Evolutionary conservation across 1,140 invertebrate species (phyloP).

Genomic region (Globodera ellingtonae): DNA sequence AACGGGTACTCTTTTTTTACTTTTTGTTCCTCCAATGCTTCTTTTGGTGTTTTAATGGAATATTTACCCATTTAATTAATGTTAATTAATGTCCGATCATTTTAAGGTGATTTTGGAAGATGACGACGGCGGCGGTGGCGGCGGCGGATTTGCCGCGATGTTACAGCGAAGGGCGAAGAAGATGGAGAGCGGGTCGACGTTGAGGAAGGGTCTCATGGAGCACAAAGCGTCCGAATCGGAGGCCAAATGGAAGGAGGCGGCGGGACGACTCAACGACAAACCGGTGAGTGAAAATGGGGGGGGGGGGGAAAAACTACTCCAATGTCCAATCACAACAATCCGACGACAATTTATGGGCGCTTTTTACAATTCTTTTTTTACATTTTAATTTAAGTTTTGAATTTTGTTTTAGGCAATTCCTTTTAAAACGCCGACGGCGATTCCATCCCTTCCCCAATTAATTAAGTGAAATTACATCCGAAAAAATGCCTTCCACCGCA

Average conservation of each 20-base stretch:
- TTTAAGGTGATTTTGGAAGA: constrained; percentile 37
- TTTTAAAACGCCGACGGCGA: too few relatives aligned
- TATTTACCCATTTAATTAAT: too few relatives aligned
- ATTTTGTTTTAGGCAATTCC: too few relatives aligned
- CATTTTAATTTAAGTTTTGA: not conserved
- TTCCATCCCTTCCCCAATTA: too few relatives aligned
- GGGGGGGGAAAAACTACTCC: constrained; percentile 67
- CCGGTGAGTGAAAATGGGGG: constrained; percentile 8
- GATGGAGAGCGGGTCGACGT: constrained; percentile 38
- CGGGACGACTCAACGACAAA: constrained; percentile 32
- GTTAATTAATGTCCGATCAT: constrained; percentile 7
- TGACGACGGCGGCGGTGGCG: constrained; percentile 57
- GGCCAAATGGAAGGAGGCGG: constrained; percentile 68
- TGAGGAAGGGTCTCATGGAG: constrained; percentile 70
- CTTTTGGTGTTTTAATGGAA: too few relatives aligned
- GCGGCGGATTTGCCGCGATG: constrained; percentile 60
- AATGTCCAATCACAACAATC: too few relatives aligned
- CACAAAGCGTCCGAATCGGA: constrained; percentile 79
- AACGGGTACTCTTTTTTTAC: constrained; percentile 16
- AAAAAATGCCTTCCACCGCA: not conserved
- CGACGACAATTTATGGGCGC: too few relatives aligned
- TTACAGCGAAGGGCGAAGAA: constrained; percentile 64
- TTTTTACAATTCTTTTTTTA: not conserved
- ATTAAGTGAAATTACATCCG: too few relatives aligned
- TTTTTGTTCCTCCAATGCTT: not conserved